Evolutionary conservation across 2,888 invertebrate genomes (phyloP), one percentile per base, ranked within the genome.

Genomic region (Agrilus cyanescens): DNA sequence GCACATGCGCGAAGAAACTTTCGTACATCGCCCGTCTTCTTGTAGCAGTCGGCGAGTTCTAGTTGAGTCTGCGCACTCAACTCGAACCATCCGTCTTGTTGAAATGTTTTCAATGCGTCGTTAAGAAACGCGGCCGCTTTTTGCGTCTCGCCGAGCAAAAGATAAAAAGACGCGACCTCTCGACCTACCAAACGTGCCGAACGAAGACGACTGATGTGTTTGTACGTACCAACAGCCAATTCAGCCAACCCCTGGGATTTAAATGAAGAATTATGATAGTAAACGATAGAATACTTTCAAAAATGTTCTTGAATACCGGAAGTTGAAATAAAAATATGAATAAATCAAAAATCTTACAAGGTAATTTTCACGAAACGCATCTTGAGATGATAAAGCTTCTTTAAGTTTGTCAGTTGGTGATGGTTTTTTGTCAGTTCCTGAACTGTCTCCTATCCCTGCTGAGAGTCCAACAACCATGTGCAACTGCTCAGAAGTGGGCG

Each of bases 181-280:
- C 85, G 75, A 0, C 95, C 95, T 43, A 95, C 87, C 37, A 86
- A 73, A 33, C 91, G 77, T 0, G 95, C 94, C 41, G 86, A 91
- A 52, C 90, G 75, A 53, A 80, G 70, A 6, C 73, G 65, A 8
- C 71, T 84, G 49, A 95, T 91, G 68, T 95, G 94, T 59, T 96
- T 96, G 61, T 89, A 95, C 0, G 94, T 95, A 40, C 94, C 91
- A 79, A 95, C 93, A 1, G 95, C 91, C 48, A 95, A 67, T 63
- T 96, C 96, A 0, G 93, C 89, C 45, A 95, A 67, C 66, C 95
- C 95, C 72, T 78, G 50, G 35, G 54, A 51, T 46, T 34, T 46
- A 49, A 44, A 52, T 45, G 44, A 33, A 12, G 32, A n/a, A 15
- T 12, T 20, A 16, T 18, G 13, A 10, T 13, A 33, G n/a, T 20